Base-by-base conservation (phyloP, 35 echinoderm and acorn worm species). In the Heliocidaris erythrogramma region DNA sequence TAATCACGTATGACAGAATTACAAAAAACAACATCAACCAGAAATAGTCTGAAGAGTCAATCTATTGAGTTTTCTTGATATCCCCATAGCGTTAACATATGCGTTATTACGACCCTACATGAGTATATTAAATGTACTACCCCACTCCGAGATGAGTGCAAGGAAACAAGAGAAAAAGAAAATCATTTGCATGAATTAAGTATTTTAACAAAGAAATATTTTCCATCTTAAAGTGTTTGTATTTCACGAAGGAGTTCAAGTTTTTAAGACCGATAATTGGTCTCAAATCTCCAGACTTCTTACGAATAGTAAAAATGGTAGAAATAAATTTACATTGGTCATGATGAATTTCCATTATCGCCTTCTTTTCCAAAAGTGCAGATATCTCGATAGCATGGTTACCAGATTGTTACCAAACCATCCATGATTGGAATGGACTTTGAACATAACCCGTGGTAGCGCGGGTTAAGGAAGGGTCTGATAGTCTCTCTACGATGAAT, bases 191-290 rank as follows among this genome's bases (percentile, higher is more conserved):
- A n/a, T n/a, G n/a, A n/a, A n/a, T n/a, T n/a, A n/a, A n/a, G n/a
- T n/a, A n/a, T 92, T 92, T 92, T 29, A 92, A 30, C 5, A 48
- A 53, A 29, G 42, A 49, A 21, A 53, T 29, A 92, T 92, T 92
- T 49, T 92, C 90, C 90, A 92, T 92, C 47, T 92, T 92, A 49
- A 92, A 92, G 32, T 92, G 90, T 53, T 92, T 31, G 32, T 92
- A 53, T 92, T 7, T 49, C 32, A 53, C 90, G 32, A 92, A 92
- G 6, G 5, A n/a, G 32, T 92, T 92, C 49, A 92, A 48, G 49
- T 92, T 92, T 30, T 92, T 48, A 21, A 92, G 35, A 92, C 32
- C 4, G 49, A 92, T 92, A 92, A 92, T 48, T 48, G 90, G 90
- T 92, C 90, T 92, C 49, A 92, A 49, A 49, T 92, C 35, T 49